A percentile compares a stretch with the other conserved stretches of the same genome.
Conservation (phyloP, 2,113 vertebrate species). For the Hyla sarda region DNA sequence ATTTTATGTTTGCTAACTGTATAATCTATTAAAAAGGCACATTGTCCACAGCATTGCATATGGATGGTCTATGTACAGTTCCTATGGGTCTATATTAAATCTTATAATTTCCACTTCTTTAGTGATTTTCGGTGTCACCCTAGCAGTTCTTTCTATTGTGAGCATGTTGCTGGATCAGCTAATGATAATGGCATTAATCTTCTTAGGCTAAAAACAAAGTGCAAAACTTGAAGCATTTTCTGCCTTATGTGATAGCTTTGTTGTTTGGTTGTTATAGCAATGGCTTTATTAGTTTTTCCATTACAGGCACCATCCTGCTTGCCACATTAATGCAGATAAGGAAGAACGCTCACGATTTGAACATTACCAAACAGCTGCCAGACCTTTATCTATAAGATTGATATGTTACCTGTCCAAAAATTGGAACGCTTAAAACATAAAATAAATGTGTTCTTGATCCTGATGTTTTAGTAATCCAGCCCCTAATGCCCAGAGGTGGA, state of each 20-base stretch:
- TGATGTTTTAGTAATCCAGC: no score
- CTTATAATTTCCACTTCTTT: no score
- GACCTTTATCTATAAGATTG: not conserved
- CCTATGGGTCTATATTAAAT: no score
- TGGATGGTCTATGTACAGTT: no score
- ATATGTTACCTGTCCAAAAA: no score
- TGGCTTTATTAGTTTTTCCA: conserved; percentile 49
- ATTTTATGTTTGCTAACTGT: no score
- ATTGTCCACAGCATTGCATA: no score
- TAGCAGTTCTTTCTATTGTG: not conserved
- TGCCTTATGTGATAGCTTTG: conserved; percentile 12
- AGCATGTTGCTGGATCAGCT: not conserved
- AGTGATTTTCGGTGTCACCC: not conserved
- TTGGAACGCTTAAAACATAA: no score
- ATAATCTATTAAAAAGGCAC: no score
- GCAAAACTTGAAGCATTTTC: not conserved
- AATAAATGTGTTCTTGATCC: no score
- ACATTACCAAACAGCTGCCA: not conserved
- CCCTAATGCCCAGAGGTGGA: no score
- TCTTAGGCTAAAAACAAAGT: conserved; percentile 20
- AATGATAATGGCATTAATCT: conserved; percentile 41
- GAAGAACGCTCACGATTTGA: not conserved
- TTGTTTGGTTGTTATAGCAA: conserved; percentile 19
- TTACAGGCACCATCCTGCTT: not conserved
- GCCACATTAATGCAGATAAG: conserved; percentile 7